phyloP scores from a whole-genome alignment of 2,797 vertebrate species.

The Carduelis carduelis region DNA sequence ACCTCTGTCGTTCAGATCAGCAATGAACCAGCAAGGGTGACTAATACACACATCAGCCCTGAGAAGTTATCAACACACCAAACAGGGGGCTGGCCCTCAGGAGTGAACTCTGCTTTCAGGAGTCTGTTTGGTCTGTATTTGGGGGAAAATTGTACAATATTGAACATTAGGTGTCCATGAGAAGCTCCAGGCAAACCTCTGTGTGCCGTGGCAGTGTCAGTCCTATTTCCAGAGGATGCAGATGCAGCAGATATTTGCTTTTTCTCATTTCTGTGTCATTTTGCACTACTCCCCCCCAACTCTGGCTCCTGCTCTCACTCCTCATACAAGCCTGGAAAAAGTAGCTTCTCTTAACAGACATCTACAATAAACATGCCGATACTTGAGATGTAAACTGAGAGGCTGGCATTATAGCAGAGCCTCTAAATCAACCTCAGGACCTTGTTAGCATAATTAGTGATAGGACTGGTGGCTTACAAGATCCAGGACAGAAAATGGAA shows the following conservation, averaged over 20 bases:
- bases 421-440: conserved; percentile 51
- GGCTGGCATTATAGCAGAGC: conserved; percentile 29
- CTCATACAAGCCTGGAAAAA: not conserved
- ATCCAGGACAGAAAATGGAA: not conserved
- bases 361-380: conserved; percentile 48
- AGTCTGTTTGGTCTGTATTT: not conserved
- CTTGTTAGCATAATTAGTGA: conserved; percentile 35
- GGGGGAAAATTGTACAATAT: not conserved
- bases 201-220: not conserved
- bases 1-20: conserved; percentile 49
- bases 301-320: not conserved
- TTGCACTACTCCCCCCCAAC: not conserved
- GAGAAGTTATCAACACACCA: not conserved
- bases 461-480: not conserved
- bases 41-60: conserved; percentile 23
- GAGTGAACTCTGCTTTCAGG: not conserved
- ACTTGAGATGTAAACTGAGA: conserved; percentile 54
- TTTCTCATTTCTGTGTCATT: not conserved
- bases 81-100: not conserved
- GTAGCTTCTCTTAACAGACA: conserved; percentile 35
- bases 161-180: fast-evolving
- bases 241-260: not conserved
- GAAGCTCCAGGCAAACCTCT: not conserved
- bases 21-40: conserved; percentile 46
- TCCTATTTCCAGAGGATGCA: not conserved